Conservation (phyloP, 2,113 vertebrate genomes). For the Antechinus stuartii region DNA sequence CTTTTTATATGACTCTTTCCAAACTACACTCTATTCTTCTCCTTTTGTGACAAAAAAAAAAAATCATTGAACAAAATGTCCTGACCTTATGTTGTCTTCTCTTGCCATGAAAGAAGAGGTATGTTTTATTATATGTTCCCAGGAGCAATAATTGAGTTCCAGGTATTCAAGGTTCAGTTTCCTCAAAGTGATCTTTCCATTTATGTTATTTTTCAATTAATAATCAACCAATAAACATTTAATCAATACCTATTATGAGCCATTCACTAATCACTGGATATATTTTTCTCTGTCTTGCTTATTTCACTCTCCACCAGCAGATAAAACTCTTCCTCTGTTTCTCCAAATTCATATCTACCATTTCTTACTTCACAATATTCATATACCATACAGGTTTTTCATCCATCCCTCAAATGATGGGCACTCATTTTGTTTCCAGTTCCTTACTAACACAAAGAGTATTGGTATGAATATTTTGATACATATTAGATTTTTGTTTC, state of each 20-base stretch:
- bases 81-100: too few relatives aligned
- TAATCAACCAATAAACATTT: background rate
- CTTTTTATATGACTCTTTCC: too few relatives aligned
- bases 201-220: background rate
- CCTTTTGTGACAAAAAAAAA: too few relatives aligned
- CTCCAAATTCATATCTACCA: background rate
- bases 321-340: background rate
- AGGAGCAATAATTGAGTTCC: too few relatives aligned
- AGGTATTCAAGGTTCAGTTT: background rate
- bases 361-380: background rate
- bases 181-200: background rate
- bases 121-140: too few relatives aligned
- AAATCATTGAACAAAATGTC: too few relatives aligned
- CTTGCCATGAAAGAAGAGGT: too few relatives aligned
- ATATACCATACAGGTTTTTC: background rate
- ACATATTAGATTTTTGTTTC: background rate
- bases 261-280: background rate
- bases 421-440: background rate
- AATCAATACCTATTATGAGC: background rate
- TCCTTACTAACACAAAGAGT: background rate
- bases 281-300: background rate
- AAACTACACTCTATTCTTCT: too few relatives aligned
- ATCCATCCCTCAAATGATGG: background rate
- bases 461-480: background rate
- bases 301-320: background rate